phyloP scores from a whole-genome alignment of 1,140 invertebrate species.

The Brachionus rotundiformis region DNA sequence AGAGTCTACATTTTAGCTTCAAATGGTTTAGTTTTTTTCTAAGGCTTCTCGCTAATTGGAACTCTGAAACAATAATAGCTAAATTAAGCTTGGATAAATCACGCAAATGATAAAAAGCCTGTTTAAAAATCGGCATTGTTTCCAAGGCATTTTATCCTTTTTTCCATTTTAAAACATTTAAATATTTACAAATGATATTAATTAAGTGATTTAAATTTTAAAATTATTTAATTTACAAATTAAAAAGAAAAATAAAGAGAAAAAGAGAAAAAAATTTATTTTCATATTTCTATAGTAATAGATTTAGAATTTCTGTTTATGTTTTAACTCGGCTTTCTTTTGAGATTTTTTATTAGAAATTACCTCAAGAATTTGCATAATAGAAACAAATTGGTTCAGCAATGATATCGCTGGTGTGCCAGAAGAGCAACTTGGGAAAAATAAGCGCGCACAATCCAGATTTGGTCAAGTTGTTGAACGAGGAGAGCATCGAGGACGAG shows the following conservation, averaged over 20 bases:
- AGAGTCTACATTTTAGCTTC: neutral
- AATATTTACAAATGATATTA: slow-evolving; percentile 46
- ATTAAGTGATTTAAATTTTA: slow-evolving; percentile 11
- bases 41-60: slow-evolving; percentile 18
- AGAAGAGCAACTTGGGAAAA: neutral
- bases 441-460: neutral
- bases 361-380: neutral
- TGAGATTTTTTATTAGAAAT: neutral
- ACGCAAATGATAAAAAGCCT: neutral
- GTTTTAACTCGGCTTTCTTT: slow-evolving; percentile 31
- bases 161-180: neutral
- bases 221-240: slow-evolving; percentile 41
- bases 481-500: neutral
- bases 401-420: slow-evolving; percentile 35
- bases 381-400: neutral
- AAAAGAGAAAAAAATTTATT: neutral
- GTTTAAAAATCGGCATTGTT: neutral
- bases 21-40: neutral
- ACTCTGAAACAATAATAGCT: neutral
- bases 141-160: slow-evolving; percentile 41
- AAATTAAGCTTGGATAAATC: slow-evolving; percentile 11
- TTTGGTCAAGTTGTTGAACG: neutral
- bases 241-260: no score
- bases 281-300: slow-evolving; percentile 49
- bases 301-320: slow-evolving; percentile 29